Evolutionary conservation across 2,113 vertebrate species (phyloP).

Genomic region (Archocentrus centrarchus): DNA sequence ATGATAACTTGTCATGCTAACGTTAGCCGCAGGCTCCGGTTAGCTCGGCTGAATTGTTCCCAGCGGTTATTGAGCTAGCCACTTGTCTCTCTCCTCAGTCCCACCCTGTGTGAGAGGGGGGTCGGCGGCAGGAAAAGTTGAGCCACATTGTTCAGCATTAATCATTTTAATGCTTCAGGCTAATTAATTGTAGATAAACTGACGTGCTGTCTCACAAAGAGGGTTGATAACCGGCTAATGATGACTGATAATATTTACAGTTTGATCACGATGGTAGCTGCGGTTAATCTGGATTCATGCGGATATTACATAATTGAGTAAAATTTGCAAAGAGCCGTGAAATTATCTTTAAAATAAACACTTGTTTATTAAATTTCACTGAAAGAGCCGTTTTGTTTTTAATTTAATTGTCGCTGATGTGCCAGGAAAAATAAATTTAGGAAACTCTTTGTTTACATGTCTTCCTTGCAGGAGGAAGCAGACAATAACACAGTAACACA

Average conservation of each 20-base stretch:
- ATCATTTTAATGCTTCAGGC: neutral
- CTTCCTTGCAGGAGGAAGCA: neutral
- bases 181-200: neutral
- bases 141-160: neutral
- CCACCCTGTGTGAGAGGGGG: constrained; percentile 54
- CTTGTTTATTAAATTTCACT: neutral
- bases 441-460: neutral
- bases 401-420: neutral
- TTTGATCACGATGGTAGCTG: neutral
- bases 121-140: constrained; percentile 24
- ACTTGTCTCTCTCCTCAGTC: constrained; percentile 43
- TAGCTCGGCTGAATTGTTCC: constrained; percentile 54
- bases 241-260: neutral
- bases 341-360: neutral
- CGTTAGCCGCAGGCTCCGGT: constrained; percentile 41
- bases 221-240: neutral
- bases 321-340: neutral
- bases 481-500: neutral
- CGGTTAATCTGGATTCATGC: neutral
- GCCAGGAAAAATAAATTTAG: neutral
- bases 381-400: neutral
- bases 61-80: constrained; percentile 5
- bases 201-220: neutral
- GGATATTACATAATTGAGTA: neutral
- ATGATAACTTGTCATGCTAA: constrained; percentile 49